Conservation (phyloP, 2,113 vertebrate species). For the rat (Rattus norvegicus) region DNA sequence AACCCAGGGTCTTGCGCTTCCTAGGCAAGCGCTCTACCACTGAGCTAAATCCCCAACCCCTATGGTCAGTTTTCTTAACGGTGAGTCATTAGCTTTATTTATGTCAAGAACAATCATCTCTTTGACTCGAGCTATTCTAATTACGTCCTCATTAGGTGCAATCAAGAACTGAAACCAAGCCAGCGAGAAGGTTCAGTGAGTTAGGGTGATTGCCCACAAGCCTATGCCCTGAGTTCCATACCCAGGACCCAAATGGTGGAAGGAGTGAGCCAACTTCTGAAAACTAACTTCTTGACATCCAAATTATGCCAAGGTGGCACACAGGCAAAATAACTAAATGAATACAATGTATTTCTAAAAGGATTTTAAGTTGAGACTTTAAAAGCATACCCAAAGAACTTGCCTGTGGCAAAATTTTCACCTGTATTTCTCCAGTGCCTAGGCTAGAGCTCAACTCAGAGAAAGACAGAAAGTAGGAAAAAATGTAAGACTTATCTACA, state of each 20-base stretch:
- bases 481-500: background rate
- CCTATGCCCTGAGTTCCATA: background rate
- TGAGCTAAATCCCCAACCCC: no score
- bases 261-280: background rate
- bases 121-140: conserved; percentile 1
- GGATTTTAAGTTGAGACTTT: background rate
- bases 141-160: conserved; percentile 5
- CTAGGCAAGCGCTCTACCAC: no score
- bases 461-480: background rate
- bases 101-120: background rate
- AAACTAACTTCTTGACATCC: background rate
- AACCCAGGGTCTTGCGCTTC: no score
- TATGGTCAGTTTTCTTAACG: background rate
- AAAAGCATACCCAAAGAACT: background rate
- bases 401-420: background rate
- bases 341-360: background rate
- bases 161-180: conserved; percentile 14
- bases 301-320: no score
- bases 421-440: background rate
- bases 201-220: background rate
- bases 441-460: conserved; percentile 37
- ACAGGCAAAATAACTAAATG: background rate
- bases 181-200: background rate
- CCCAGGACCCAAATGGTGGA: no score
- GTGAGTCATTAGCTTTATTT: conserved; percentile 5